Evolutionary conservation across 2,888 invertebrate genomes (phyloP).

Genomic region (Elegia similella): DNA sequence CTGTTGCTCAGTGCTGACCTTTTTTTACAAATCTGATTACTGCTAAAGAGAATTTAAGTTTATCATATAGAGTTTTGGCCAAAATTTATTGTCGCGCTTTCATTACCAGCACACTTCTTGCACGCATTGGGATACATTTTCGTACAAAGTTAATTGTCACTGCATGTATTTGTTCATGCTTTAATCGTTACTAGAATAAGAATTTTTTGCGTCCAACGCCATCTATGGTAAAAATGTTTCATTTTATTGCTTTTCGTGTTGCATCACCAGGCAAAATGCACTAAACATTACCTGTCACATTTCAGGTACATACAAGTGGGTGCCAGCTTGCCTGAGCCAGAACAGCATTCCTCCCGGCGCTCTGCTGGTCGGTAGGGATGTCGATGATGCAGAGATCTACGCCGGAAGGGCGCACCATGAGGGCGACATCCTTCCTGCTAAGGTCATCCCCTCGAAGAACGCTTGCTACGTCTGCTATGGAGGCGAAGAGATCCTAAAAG

Average conservation of each 20-base stretch:
- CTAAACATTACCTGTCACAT: neutral
- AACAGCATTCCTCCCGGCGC: conserved; percentile 74
- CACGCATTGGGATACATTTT: conserved; percentile 20
- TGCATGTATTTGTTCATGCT: neutral
- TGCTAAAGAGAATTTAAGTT: conserved; percentile 19
- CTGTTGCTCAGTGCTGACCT: neutral
- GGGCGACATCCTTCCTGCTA: conserved; percentile 85
- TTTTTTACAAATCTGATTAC: neutral
- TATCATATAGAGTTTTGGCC: conserved; percentile 78
- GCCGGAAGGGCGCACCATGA: conserved; percentile 86
- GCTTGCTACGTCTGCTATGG: conserved; percentile 84
- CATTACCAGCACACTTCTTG: conserved; percentile 12
- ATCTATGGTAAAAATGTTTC: neutral
- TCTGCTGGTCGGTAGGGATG: conserved; percentile 83
- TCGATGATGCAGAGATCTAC: conserved; percentile 87
- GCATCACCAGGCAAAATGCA: neutral
- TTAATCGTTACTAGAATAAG: neutral
- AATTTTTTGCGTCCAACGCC: no score
- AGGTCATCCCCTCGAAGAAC: conserved; percentile 84
- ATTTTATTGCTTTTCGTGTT: neutral
- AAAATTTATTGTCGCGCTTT: conserved; percentile 48
- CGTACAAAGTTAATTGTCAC: neutral
- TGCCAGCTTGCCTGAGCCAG: conserved; percentile 72
- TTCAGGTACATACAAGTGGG: conserved; percentile 77
- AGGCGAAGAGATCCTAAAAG: conserved; percentile 84